Evolutionary conservation across 2,888 invertebrate species (phyloP).

Genomic region (Neelides folsomi): DNA sequence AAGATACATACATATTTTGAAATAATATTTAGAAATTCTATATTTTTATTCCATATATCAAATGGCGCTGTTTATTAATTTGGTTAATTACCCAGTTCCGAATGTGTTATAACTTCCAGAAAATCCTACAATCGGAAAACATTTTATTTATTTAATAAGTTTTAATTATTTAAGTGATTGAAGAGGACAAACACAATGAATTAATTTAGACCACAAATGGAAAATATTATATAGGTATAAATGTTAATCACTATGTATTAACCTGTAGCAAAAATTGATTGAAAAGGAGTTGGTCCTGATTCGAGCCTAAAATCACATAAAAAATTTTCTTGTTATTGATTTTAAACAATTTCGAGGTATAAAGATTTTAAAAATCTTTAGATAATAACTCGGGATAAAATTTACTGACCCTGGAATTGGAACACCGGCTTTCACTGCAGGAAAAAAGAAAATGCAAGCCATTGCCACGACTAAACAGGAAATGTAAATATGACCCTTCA

Average conservation of each 20-base stretch:
- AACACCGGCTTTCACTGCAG: slow-evolving; percentile 13
- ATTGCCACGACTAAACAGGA: background rate
- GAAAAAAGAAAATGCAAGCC: slow-evolving; percentile 3
- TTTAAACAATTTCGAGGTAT: background rate
- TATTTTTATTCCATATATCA: background rate
- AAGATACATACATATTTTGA: background rate
- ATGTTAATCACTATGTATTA: too few species aligned
- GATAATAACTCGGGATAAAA: too few species aligned
- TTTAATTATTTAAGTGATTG: too few species aligned
- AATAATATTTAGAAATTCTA: background rate
- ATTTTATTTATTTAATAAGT: too few species aligned
- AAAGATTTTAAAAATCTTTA: background rate
- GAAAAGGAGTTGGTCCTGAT: slow-evolving; percentile 29
- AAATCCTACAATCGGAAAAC: too few species aligned
- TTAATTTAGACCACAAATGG: too few species aligned
- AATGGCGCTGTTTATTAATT: background rate
- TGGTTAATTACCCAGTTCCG: slow-evolving; percentile 24
- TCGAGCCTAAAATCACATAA: slow-evolving; percentile 5
- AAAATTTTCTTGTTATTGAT: background rate
- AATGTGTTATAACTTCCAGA: slow-evolving; percentile 28
- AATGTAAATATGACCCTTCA: too few species aligned
- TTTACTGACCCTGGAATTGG: slow-evolving; percentile 19
- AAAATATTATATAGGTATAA: too few species aligned
- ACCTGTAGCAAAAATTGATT: slow-evolving; percentile 25
- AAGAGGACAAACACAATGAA: too few species aligned